phyloP scores from a whole-genome alignment of 1,140 invertebrate species.

The Notospermus geniculatus region DNA sequence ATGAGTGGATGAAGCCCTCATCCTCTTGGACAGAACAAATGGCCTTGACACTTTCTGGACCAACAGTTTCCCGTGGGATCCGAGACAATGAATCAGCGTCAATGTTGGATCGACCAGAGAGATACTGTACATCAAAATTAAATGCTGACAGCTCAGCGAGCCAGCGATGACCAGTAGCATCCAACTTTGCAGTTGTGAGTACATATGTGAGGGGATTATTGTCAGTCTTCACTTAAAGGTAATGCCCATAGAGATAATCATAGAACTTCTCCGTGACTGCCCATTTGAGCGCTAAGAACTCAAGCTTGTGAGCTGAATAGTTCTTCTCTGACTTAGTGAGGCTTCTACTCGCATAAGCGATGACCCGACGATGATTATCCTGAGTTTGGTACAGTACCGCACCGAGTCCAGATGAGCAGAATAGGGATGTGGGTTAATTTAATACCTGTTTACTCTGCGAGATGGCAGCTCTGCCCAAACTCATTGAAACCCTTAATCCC shows the following conservation, averaged over 20 bases:
- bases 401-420: conserved; percentile 1
- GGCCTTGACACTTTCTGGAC: too few relatives aligned
- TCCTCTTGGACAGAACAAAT: too few relatives aligned
- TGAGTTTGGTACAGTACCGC: conserved; percentile 8
- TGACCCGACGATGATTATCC: conserved; percentile 13
- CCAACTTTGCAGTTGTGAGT: conserved; percentile 18
- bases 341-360: conserved; percentile 19
- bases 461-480: too few relatives aligned
- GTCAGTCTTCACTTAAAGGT: neutral
- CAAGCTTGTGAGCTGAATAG: conserved; percentile 18
- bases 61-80: too few relatives aligned
- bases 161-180: conserved; percentile 22
- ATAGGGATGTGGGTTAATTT: conserved; percentile 1
- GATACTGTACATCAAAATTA: conserved; percentile 17
- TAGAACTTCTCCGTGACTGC: conserved; percentile 20
- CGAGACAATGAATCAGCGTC: conserved; percentile 8
- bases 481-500: too few relatives aligned
- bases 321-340: conserved; percentile 16
- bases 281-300: conserved; percentile 24
- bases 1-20: too few relatives aligned
- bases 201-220: conserved; percentile 17
- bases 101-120: conserved; percentile 17
- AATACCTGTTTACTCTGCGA: conserved; percentile 9
- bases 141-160: conserved; percentile 9
- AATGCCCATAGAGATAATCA: conserved; percentile 13